phyloP scores from a whole-genome alignment of 2,797 vertebrate species.

The Simalia tracyae region DNA sequence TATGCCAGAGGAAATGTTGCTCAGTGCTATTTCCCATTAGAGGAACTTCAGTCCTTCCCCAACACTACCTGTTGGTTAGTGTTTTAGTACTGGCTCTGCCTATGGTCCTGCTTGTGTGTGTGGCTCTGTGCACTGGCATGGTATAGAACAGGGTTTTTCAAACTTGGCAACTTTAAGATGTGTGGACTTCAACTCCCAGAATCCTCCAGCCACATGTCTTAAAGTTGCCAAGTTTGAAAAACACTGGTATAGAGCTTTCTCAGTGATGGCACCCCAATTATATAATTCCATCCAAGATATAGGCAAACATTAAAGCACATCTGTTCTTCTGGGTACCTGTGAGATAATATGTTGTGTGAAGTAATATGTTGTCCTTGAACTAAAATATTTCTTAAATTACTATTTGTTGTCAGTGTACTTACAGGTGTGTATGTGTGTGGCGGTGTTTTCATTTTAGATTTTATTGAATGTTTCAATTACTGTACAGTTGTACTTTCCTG shows the following conservation, averaged over 20 bases:
- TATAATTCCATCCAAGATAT: neutral
- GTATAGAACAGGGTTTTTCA: neutral
- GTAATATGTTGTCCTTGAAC: neutral
- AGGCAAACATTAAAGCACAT: neutral
- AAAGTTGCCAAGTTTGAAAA: neutral
- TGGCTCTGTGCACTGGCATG: neutral
- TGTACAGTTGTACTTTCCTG: neutral
- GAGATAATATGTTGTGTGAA: neutral
- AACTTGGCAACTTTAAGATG: neutral
- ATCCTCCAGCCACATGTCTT: neutral
- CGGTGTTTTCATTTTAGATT: neutral
- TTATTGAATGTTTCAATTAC: neutral
- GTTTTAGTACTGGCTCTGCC: neutral
- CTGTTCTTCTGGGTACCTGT: neutral
- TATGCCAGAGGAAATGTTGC: neutral
- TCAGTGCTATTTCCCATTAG: neutral
- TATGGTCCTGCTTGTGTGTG: neutral
- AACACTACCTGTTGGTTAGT: neutral
- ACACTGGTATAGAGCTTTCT: neutral
- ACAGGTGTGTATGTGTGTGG: neutral
- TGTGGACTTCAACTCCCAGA: neutral
- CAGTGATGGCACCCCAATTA: neutral
- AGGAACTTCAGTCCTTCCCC: neutral
- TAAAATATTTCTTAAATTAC: neutral
- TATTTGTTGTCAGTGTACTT: neutral